A percentile compares a stretch with the other conserved stretches of the same genome.
phyloP scores from a whole-genome alignment of 30 jellyfish, hydroid and myxozoan genomes.

The Calvadosia cruxmelitensis region DNA sequence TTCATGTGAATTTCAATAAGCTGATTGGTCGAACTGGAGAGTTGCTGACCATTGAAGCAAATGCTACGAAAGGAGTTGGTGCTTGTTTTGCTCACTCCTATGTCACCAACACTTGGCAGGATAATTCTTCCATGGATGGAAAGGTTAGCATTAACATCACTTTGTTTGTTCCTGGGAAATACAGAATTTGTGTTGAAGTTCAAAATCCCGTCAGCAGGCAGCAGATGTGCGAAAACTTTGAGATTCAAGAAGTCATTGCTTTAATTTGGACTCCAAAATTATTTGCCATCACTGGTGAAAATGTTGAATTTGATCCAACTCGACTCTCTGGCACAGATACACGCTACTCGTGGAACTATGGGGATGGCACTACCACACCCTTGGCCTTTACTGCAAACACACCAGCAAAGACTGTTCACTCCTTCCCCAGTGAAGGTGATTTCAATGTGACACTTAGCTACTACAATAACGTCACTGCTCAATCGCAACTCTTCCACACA shows the following conservation, averaged over 20 bases:
- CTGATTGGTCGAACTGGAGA: background rate
- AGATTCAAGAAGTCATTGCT: background rate
- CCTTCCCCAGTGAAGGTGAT: slow-evolving; percentile 16
- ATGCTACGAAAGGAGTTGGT: background rate
- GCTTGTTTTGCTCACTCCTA: background rate
- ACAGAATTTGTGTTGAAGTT: slow-evolving; percentile 6
- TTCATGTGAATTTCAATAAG: background rate
- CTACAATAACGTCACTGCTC: background rate
- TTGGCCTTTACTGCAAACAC: background rate
- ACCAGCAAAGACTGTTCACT: background rate
- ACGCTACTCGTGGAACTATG: slow-evolving; percentile 16
- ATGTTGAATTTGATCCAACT: background rate
- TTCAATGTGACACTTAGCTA: background rate
- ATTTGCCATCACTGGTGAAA: background rate
- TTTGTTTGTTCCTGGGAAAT: background rate
- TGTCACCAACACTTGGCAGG: background rate
- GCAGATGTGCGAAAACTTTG: background rate
- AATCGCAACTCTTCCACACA: background rate
- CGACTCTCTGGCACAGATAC: slow-evolving; percentile 27
- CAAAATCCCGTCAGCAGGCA: slow-evolving; percentile 7
- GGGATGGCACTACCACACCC: slow-evolving; percentile 16
- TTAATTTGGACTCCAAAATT: background rate
- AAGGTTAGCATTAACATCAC: background rate
- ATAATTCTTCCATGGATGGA: no score
- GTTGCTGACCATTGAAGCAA: background rate